These are phyloP conservation scores for Drosophila tristis DNA, from an alignment of 1,140 invertebrate species.

Conservation along the genomic window DNA sequence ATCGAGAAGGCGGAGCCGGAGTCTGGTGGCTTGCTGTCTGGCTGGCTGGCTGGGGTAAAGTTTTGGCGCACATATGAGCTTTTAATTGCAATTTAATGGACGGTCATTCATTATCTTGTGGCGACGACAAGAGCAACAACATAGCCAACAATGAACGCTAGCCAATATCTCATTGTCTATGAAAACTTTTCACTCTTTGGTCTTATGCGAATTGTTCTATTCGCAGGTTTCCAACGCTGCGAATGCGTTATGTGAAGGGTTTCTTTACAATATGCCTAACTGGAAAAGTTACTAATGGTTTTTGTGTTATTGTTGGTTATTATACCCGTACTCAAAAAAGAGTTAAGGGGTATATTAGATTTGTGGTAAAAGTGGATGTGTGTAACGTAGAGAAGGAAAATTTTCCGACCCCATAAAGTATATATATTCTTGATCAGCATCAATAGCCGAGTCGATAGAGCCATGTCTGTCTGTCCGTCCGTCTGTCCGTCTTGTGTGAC, in stretches of 20 bases:
- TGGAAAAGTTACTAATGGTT: conserved; percentile 55
- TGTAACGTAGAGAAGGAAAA: too few species aligned
- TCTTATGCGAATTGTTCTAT: conserved; percentile 45
- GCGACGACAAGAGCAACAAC: conserved; percentile 61
- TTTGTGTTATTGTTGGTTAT: conserved; percentile 44
- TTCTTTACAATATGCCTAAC: conserved; percentile 29
- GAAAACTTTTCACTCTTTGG: conserved; percentile 56
- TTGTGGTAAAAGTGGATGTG: too few species aligned
- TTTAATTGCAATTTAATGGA: conserved; percentile 84
- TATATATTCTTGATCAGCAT: too few species aligned
- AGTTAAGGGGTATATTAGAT: too few species aligned
- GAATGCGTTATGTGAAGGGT: conserved; percentile 38
- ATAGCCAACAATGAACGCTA: conserved; percentile 23
- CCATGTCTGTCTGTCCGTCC: too few species aligned
- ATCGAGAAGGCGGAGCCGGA: conserved; percentile 12
- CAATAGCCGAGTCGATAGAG: too few species aligned
- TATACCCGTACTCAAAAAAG: too few species aligned
- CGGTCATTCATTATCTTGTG: conserved; percentile 83
- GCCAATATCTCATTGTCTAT: conserved; percentile 56
- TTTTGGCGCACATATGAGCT: conserved; percentile 83
- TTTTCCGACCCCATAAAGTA: too few species aligned
- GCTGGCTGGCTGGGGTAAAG: conserved; percentile 51
- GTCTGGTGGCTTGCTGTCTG: conserved; percentile 15
- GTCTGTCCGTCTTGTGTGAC: too few species aligned
- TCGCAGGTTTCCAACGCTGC: conserved; percentile 22